Evolutionary conservation across 2,113 vertebrate species (phyloP).

Genomic region (Ciconia stormi): DNA sequence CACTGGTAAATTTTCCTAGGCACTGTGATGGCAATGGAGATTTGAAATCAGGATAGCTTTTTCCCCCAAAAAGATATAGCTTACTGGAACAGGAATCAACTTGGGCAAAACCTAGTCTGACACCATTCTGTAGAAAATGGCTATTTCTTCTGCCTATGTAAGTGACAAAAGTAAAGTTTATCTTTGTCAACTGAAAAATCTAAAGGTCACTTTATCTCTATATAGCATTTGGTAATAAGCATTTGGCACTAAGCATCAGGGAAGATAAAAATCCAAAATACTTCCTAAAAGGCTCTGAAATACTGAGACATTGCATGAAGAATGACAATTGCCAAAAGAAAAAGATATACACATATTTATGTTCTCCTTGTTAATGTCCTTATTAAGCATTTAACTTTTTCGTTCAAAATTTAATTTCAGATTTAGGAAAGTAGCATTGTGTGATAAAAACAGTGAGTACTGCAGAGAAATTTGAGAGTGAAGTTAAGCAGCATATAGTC

Average conservation of each 20-base stretch:
- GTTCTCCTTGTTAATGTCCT: neutral
- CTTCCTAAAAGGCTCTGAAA: neutral
- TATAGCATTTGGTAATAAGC: neutral
- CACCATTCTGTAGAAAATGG: neutral
- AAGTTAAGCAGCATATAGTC: neutral
- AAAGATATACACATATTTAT: neutral
- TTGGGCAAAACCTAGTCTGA: neutral
- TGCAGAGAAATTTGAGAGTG: neutral
- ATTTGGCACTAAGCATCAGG: neutral
- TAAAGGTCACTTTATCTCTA: neutral
- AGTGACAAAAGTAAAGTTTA: neutral
- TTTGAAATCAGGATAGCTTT: neutral
- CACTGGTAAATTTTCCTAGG: neutral
- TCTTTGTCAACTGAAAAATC: neutral
- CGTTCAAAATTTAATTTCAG: neutral
- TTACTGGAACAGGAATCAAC: neutral
- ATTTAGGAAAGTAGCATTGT: neutral
- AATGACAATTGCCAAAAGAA: neutral
- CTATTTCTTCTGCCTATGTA: neutral
- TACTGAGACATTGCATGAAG: neutral
- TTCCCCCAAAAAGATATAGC: accelerated
- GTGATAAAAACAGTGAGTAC: neutral
- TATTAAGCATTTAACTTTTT: neutral
- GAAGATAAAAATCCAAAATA: neutral
- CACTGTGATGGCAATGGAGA: neutral